Conservation (phyloP, 2,888 invertebrate species). For the Sinotaia quadrata region DNA sequence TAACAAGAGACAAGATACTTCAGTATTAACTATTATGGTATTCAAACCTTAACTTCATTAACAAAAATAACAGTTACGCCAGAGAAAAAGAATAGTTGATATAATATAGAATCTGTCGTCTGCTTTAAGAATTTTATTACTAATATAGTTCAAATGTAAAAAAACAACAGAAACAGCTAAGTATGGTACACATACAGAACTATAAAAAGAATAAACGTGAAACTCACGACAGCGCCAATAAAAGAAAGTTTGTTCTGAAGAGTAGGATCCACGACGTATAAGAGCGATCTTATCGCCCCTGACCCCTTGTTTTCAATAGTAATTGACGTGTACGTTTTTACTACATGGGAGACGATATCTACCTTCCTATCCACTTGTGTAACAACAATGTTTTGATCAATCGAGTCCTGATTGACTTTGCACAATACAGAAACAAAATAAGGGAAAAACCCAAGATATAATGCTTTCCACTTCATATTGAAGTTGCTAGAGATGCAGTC, state of each 20-base stretch:
- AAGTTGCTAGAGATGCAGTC: constrained; percentile 2
- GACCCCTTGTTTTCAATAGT: constrained; percentile 88
- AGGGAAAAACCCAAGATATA: constrained; percentile 22
- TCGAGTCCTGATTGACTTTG: constrained; percentile 56
- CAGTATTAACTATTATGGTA: too few species aligned
- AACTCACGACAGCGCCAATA: constrained; percentile 79
- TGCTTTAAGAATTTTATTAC: too few species aligned
- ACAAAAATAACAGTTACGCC: too few species aligned
- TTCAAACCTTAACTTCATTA: too few species aligned
- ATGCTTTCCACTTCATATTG: constrained; percentile 27
- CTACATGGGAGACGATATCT: constrained; percentile 90
- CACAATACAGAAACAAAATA: constrained; percentile 35
- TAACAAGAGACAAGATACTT: too few species aligned
- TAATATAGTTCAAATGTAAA: too few species aligned
- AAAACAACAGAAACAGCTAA: too few species aligned
- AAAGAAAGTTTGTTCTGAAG: constrained; percentile 81
- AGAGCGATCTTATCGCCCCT: constrained; percentile 80
- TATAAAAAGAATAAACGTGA: background rate
- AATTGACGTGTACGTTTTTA: constrained; percentile 85
- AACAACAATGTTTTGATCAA: constrained; percentile 67
- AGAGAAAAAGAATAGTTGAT: too few species aligned
- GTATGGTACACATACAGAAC: background rate
- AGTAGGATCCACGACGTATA: constrained; percentile 81
- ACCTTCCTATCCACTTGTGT: constrained; percentile 87
- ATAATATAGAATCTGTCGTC: too few species aligned